phyloP scores from a whole-genome alignment of 35 echinoderm and acorn worm species.

The Anneissia japonica region DNA sequence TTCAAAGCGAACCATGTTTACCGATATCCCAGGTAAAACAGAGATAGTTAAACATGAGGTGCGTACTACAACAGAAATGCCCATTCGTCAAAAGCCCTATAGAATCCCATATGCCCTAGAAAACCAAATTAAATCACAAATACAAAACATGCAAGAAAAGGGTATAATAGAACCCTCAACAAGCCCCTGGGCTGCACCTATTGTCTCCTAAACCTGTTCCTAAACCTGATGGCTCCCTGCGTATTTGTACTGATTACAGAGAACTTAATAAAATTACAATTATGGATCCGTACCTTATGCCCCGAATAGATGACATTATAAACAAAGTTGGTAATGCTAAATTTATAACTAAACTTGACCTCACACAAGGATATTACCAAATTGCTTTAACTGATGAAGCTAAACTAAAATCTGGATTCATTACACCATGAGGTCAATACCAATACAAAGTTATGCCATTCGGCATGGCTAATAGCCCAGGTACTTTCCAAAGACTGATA shows the following conservation, averaged over 20 bases:
- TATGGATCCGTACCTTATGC: conserved; percentile 4
- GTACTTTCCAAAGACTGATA: conserved; percentile 38
- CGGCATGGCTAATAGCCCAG: conserved; percentile 15
- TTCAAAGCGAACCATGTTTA: background rate
- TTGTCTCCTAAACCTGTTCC: background rate
- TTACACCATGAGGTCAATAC: conserved; percentile 22
- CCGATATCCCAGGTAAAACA: conserved; percentile 42
- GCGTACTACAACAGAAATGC: conserved; percentile 1
- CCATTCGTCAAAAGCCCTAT: conserved; percentile 27
- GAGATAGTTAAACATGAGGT: conserved; percentile 21
- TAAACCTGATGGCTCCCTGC: conserved; percentile 4
- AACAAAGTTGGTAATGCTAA: background rate
- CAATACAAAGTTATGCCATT: conserved; percentile 23
- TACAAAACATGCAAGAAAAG: conserved; percentile 14
- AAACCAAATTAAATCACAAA: conserved; percentile 17
- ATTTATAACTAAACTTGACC: background rate
- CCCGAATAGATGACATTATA: conserved; percentile 24
- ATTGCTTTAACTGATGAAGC: conserved; percentile 17
- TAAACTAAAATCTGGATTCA: conserved; percentile 8
- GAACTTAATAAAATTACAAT: conserved; percentile 19
- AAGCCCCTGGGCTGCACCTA: conserved; percentile 26
- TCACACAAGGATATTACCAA: conserved; percentile 41
- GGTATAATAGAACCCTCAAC: conserved; percentile 31
- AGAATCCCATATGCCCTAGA: conserved; percentile 31
- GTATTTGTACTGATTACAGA: conserved; percentile 11